Evolutionary conservation across 2,888 invertebrate species (phyloP).

Genomic region (Galeruca laticollis): DNA sequence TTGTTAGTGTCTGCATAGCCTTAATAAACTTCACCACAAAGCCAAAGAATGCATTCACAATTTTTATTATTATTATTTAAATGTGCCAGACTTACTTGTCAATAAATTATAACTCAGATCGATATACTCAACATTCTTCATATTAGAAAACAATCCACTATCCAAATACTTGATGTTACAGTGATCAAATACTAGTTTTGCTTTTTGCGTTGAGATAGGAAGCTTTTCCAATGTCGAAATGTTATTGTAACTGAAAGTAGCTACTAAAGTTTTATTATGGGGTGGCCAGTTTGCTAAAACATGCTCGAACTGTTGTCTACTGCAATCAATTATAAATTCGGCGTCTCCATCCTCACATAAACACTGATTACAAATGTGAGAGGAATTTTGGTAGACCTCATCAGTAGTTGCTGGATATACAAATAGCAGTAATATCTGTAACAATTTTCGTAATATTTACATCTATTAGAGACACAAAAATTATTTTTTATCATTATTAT

Average conservation of each 20-base stretch:
- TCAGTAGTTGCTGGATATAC: slow-evolving; percentile 32
- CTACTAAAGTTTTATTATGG: slow-evolving; percentile 65
- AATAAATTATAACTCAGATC: slow-evolving; percentile 72
- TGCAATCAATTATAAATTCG: slow-evolving; percentile 59
- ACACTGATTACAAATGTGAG: slow-evolving; percentile 56
- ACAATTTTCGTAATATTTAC: background rate
- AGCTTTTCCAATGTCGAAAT: slow-evolving; percentile 67
- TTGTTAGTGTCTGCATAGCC: background rate
- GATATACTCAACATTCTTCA: slow-evolving; percentile 69
- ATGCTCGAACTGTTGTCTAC: slow-evolving; percentile 51
- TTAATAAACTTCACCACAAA: too few relatives aligned
- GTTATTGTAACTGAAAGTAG: slow-evolving; percentile 72
- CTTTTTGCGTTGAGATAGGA: slow-evolving; percentile 65
- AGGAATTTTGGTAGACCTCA: slow-evolving; percentile 49
- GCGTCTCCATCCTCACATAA: slow-evolving; percentile 51
- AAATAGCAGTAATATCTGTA: slow-evolving; percentile 41
- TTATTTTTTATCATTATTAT: too few relatives aligned
- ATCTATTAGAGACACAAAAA: too few relatives aligned
- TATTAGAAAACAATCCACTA: slow-evolving; percentile 69
- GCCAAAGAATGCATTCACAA: background rate
- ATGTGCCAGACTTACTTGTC: slow-evolving; percentile 65
- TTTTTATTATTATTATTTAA: background rate
- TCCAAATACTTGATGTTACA: slow-evolving; percentile 70
- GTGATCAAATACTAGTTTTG: slow-evolving; percentile 70
- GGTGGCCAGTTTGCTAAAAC: slow-evolving; percentile 64